These are phyloP conservation scores for Tholera decimalis DNA, from an alignment of 2,888 invertebrate genomes.

Conservation along the genomic window DNA sequence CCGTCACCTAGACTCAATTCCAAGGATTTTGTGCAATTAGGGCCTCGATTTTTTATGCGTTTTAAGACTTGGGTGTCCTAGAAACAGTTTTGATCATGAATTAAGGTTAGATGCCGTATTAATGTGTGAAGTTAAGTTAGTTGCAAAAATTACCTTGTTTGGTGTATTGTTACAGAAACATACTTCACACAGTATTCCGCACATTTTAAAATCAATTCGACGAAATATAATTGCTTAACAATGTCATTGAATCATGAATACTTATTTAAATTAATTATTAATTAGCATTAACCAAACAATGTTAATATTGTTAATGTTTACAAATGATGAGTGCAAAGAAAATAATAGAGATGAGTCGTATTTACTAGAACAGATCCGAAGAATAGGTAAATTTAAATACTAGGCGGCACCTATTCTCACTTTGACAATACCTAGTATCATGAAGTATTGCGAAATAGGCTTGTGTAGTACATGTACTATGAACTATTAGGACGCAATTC, in stretches of 20 bases:
- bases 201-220: conserved; percentile 84
- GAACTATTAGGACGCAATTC: too few relatives aligned
- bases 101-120: conserved; percentile 28
- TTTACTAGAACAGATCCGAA: too few relatives aligned
- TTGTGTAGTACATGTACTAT: too few relatives aligned
- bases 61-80: conserved; percentile 81
- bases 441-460: too few relatives aligned
- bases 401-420: too few relatives aligned
- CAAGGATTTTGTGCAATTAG: conserved; percentile 81
- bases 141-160: conserved; percentile 59
- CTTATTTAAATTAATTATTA: background rate
- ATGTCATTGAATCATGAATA: background rate
- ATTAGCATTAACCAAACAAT: background rate
- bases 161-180: conserved; percentile 64
- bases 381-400: too few relatives aligned
- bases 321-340: too few relatives aligned
- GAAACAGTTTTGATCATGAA: conserved; percentile 36
- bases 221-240: background rate
- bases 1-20: conserved; percentile 66
- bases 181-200: conserved; percentile 90
- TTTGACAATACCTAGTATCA: too few relatives aligned
- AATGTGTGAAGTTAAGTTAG: too few relatives aligned
- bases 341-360: too few relatives aligned
- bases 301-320: conserved; percentile 8
- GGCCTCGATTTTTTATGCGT: conserved; percentile 91